Evolutionary conservation across 2,888 invertebrate genomes (phyloP).

Genomic region (Macrophya alboannulata): DNA sequence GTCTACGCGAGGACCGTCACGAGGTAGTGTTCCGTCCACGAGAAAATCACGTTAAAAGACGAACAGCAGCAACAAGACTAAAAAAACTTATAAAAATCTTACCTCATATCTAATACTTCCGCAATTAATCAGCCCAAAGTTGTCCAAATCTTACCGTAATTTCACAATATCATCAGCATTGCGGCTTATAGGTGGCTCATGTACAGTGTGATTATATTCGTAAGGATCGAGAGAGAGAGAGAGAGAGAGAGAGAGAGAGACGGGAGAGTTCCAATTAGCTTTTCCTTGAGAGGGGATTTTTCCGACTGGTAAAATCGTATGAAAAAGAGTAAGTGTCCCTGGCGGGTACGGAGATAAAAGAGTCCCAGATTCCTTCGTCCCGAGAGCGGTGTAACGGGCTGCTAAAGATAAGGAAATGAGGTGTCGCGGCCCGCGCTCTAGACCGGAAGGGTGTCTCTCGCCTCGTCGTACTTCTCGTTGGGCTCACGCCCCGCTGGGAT

Average conservation of each 20-base stretch:
- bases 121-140: slow-evolving; percentile 2
- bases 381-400: slow-evolving; percentile 74
- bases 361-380: slow-evolving; percentile 50
- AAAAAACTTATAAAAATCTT: background rate
- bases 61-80: background rate
- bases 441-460: slow-evolving; percentile 71
- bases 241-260: background rate
- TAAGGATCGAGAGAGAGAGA: background rate
- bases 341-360: slow-evolving; percentile 58
- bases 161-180: background rate
- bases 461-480: slow-evolving; percentile 61
- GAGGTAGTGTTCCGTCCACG: background rate
- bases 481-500: slow-evolving; percentile 56
- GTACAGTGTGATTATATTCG: slow-evolving; percentile 13
- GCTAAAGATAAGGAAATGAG: slow-evolving; percentile 80
- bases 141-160: background rate
- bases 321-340: slow-evolving; percentile 56
- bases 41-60: background rate
- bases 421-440: slow-evolving; percentile 73
- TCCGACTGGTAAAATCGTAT: slow-evolving; percentile 36
- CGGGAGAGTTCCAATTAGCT: slow-evolving; percentile 55
- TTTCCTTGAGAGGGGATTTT: slow-evolving; percentile 46
- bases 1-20: slow-evolving; percentile 49
- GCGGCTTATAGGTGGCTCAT: background rate
- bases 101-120: background rate